Percentiles rank a stretch among this genome's conserved stretches.
phyloP scores from a whole-genome alignment of 2,113 vertebrate genomes.

The Halcyon senegalensis region DNA sequence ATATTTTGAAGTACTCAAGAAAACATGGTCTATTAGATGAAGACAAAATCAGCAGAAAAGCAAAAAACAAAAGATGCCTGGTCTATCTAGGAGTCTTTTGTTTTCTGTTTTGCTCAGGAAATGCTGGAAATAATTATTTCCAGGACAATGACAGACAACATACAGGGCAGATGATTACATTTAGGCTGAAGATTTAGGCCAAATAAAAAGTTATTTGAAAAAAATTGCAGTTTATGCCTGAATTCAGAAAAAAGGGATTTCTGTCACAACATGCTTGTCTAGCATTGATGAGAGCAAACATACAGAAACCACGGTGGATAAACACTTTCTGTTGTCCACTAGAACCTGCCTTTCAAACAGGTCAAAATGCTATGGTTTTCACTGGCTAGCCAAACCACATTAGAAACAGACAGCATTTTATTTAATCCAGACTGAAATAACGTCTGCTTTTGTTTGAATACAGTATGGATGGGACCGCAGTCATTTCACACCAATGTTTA shows the following conservation, averaged over 20 bases:
- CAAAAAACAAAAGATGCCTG: not conserved
- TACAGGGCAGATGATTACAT: not conserved
- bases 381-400: not conserved
- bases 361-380: not conserved
- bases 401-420: not conserved
- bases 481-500: not conserved
- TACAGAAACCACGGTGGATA: not conserved
- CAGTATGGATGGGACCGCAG: not conserved
- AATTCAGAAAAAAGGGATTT: not conserved
- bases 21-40: slow-evolving; percentile 16
- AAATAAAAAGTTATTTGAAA: slow-evolving; percentile 2
- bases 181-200: not conserved
- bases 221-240: not conserved
- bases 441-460: not conserved
- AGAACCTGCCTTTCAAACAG: not conserved
- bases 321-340: not conserved
- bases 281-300: not conserved
- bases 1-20: slow-evolving; percentile 55
- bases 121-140: slow-evolving; percentile 30
- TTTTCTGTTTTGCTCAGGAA: slow-evolving; percentile 9
- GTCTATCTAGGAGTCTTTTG: not conserved
- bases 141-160: not conserved
- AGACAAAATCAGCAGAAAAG: not conserved
- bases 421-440: not conserved
- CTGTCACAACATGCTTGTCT: not conserved